Base-by-base conservation (phyloP, 2,113 vertebrate species). In the Engystomops pustulosus region DNA sequence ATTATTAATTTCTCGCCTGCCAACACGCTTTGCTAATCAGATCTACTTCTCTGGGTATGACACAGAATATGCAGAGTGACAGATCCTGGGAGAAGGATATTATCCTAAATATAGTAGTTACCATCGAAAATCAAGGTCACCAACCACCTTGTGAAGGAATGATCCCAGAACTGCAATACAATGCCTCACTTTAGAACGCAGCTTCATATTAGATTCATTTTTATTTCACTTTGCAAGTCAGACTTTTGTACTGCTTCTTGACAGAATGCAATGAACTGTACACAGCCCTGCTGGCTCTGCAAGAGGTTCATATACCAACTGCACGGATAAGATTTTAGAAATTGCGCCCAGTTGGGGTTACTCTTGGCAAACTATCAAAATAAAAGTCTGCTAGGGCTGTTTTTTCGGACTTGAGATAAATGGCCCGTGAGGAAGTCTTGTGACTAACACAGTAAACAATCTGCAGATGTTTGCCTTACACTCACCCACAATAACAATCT, bases 1-100 rank as follows among this genome's bases (percentile, higher is more conserved):
- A 86, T 86, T 86, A 86, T 81, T 81, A 86, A 82, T 86, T 81
- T 86, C 60, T 81, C 47, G 45, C 60, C 85, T 81, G 85, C 85
- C 71, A 86, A 86, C 65, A 30, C 44, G 60, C 70, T 77, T 78
- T 86, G 85, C 79, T 86, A 86, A 86, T 86, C 72, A 83, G 65
- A 83, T 79, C 65, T 62, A 70, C 80, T 47, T 83, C 74, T 74
- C 65, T 71, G 74, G 62, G 71, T 60, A 47, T 81, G 60, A 78
- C 74, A 83, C 65, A 85, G 72, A 70, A 84, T 84, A 84, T 79
- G 27, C 65, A 85, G 62, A 85, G 75, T 85, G 74, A 79, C 74
- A 85, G 62, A 51, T 78, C 47, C 47, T 34, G 25, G 53, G 34
- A 69, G 74, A 68, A 78, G 60, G 41, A 38, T 47, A 67, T 44